Evolutionary conservation across 1,140 invertebrate genomes (phyloP), one percentile per base, ranked within the genome.

Genomic region (Trichonephila inaurata): DNA sequence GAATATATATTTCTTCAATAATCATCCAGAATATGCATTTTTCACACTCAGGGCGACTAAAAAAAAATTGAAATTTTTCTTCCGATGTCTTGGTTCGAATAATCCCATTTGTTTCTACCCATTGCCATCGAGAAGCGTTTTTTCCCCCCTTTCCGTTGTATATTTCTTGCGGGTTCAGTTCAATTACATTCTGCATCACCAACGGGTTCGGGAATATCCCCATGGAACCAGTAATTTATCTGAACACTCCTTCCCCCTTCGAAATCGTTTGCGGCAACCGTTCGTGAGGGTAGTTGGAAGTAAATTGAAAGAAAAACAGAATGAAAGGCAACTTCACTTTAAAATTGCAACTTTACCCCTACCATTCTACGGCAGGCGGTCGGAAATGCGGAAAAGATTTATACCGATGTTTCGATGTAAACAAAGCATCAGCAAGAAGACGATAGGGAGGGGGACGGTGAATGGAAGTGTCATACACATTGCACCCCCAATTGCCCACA

Each of bases 351-450:
- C 86, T 88, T 85, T 85, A 60, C 28, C 28, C 28, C 72, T 77
- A 61, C 83, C 51, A 28, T 61, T 28, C 83, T 51, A 61, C 3
- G 58, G 83, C 58, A 51, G 85, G 28, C 12, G 61, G 88, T 83
- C 18, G 60, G 77, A 91, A 91, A 91, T 66, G 28, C 90, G 77
- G 28, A 85, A 66, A 91, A 91, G 90, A 91, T 91, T 91, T 91
- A 85, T 85, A 44, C 61, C 28, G 61, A 85, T 82, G 58, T 85
- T 64, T 14, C 21, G 60, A 85, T 91, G 81, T 91, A 91, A 91
- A 85, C 90, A 91, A 82, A 61, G 60, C 72, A 77, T 40, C 28
- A 72, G 19, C 86, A 88, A 44, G 14, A 85, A 60, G 33, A 28
- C 33, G 40, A 69, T n/a, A 69, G 2, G 58, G 16, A 69, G 33